These are phyloP conservation scores for Cotesia vestalis DNA, from an alignment of 1,140 invertebrate genomes.

Conservation along the genomic window DNA sequence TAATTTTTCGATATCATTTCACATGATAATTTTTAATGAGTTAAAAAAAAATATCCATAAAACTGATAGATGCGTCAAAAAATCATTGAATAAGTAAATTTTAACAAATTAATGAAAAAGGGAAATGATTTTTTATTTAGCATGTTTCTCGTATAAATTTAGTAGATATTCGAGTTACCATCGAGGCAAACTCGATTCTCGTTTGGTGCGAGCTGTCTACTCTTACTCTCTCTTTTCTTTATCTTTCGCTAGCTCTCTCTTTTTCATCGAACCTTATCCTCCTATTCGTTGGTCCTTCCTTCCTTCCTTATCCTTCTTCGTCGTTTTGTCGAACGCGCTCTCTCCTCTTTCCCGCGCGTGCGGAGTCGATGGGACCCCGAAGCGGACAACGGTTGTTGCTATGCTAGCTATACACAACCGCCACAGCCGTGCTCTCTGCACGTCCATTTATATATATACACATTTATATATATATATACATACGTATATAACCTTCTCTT, in stretches of 20 bases:
- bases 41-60: not conserved
- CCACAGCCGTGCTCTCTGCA: constrained; percentile 20
- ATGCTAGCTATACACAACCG: constrained; percentile 43
- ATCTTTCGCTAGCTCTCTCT: constrained; percentile 3
- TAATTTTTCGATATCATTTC: too few species aligned
- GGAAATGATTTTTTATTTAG: constrained; percentile 22
- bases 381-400: constrained; percentile 47
- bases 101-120: constrained; percentile 14
- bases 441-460: constrained; percentile 20
- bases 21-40: too few species aligned
- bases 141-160: constrained; percentile 27
- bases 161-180: constrained; percentile 32
- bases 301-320: constrained; percentile 24
- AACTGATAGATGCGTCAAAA: not conserved
- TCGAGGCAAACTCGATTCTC: constrained; percentile 37
- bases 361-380: constrained; percentile 42
- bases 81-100: not conserved
- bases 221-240: constrained; percentile 21
- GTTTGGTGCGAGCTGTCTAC: constrained; percentile 26
- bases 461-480: constrained; percentile 14
- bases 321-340: constrained; percentile 22
- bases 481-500: not conserved
- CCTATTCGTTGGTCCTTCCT: constrained; percentile 11
- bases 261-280: constrained; percentile 9
- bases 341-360: constrained; percentile 35